Evolutionary conservation across 2,888 invertebrate genomes (phyloP).

Genomic region (Junonia oenone): DNA sequence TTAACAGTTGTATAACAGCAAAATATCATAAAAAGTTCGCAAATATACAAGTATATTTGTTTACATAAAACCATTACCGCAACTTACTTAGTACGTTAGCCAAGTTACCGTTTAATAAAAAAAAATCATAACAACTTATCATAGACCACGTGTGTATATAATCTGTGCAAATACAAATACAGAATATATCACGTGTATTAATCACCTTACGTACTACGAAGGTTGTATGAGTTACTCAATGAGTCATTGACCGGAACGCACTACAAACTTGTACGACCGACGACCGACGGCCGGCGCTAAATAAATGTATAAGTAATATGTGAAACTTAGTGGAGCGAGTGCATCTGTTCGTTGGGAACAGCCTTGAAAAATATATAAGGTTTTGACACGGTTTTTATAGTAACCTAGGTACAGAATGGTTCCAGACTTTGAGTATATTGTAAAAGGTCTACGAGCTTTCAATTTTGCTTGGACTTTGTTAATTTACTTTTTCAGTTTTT

Average conservation of each 20-base stretch:
- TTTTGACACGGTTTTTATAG: not conserved
- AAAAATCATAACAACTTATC: not conserved
- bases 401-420: too few relatives aligned
- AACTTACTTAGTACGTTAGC: not conserved
- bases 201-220: slow-evolving; percentile 13
- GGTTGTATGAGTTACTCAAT: slow-evolving; percentile 17
- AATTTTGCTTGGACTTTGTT: too few relatives aligned
- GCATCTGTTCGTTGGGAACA: not conserved
- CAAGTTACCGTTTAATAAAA: not conserved
- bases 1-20: too few relatives aligned
- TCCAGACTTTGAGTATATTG: too few relatives aligned
- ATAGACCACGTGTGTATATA: not conserved
- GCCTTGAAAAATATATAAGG: not conserved
- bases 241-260: slow-evolving; percentile 26
- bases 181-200: slow-evolving; percentile 13
- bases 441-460: too few relatives aligned
- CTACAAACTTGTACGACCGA: not conserved
- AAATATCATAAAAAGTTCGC: too few relatives aligned
- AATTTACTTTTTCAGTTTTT: too few relatives aligned
- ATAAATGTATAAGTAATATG: not conserved
- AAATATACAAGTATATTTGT: too few relatives aligned
- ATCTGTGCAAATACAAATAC: slow-evolving; percentile 6
- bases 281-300: not conserved
- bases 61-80: not conserved
- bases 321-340: not conserved